phyloP scores from a whole-genome alignment of 1,140 invertebrate species.

The Drosophila simulans region DNA sequence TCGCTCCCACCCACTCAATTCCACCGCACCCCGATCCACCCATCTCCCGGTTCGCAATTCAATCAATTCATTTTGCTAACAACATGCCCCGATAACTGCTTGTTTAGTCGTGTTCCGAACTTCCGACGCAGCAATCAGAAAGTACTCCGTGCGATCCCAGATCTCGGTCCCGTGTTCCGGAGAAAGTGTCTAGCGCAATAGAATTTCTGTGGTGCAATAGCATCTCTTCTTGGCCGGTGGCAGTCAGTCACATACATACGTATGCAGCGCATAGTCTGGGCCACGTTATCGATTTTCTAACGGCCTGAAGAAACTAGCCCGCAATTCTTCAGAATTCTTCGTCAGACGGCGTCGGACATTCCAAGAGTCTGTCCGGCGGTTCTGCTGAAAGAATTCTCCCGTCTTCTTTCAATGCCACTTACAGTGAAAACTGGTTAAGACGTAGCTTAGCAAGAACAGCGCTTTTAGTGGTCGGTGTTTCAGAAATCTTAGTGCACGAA shows the following conservation, averaged over 20 bases:
- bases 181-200: slow-evolving; percentile 2
- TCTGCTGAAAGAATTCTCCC: slow-evolving; percentile 7
- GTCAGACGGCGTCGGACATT: neutral
- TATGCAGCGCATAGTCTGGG: slow-evolving; percentile 24
- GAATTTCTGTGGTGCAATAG: neutral
- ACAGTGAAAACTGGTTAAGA: neutral
- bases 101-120: slow-evolving; percentile 61
- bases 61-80: slow-evolving; percentile 58
- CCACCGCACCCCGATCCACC: neutral
- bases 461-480: too few species aligned
- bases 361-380: neutral
- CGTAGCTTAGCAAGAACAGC: too few species aligned
- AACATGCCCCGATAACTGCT: slow-evolving; percentile 41
- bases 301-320: slow-evolving; percentile 14
- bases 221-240: neutral
- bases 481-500: too few species aligned
- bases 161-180: neutral
- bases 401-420: neutral
- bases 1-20: slow-evolving; percentile 10
- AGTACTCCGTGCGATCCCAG: slow-evolving; percentile 1
- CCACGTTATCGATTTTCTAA: slow-evolving; percentile 67
- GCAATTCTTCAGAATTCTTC: slow-evolving; percentile 27
- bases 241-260: neutral
- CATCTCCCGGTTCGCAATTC: slow-evolving; percentile 21
- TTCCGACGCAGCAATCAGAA: slow-evolving; percentile 23